Conservation (phyloP, 2,113 vertebrate genomes). For the Diphyllodes magnificus region DNA sequence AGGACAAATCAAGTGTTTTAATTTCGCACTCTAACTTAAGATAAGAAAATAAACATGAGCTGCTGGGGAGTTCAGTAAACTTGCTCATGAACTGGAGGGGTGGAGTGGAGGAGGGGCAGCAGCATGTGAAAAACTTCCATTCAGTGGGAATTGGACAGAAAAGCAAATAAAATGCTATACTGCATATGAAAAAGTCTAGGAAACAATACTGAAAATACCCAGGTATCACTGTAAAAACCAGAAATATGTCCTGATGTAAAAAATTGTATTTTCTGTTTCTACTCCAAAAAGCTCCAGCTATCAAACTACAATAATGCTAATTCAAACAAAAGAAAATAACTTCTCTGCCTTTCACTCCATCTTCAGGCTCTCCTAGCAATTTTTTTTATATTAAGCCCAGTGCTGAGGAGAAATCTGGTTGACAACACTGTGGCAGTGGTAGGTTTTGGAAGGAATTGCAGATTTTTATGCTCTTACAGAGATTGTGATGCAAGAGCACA, state of each 20-base stretch:
- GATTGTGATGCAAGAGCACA: slow-evolving; percentile 28
- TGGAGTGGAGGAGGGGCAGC: neutral
- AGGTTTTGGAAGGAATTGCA: neutral
- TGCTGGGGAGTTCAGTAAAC: slow-evolving; percentile 14
- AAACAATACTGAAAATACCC: neutral
- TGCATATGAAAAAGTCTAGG: neutral
- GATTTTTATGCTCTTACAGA: neutral
- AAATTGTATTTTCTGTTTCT: neutral
- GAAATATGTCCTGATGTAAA: neutral
- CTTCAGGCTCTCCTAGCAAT: neutral
- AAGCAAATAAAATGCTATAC: neutral
- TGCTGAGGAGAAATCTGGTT: neutral
- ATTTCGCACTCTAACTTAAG: neutral
- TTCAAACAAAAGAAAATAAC: neutral
- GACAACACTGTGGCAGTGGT: neutral
- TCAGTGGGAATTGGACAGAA: neutral
- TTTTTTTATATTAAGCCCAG: neutral
- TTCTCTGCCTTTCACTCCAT: neutral
- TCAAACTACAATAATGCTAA: neutral
- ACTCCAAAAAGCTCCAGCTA: neutral
- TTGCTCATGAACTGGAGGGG: neutral
- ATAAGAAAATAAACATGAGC: slow-evolving; percentile 47
- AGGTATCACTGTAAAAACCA: rapidly evolving
- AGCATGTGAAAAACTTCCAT: neutral
- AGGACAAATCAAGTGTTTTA: slow-evolving; percentile 53